Base-by-base conservation (phyloP, 2,113 vertebrate genomes). In the Megaceryle maxima region DNA sequence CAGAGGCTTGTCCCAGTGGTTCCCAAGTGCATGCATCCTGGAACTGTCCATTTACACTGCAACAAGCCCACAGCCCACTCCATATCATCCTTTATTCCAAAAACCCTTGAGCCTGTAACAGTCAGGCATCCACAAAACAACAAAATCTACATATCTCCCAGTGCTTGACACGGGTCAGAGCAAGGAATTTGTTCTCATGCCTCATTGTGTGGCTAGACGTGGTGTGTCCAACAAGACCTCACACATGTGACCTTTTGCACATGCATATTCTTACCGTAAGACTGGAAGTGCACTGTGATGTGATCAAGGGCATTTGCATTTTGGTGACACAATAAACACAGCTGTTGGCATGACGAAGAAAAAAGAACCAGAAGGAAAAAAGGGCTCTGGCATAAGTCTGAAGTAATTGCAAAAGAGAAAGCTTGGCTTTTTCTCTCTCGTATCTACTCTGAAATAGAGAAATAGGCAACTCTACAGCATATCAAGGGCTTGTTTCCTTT, bases 111-210 rank as follows among this genome's bases (percentile, higher is more conserved):
- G 14, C 11, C 31, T 67, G 1, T 37, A 50, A 25, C 16, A 83
- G n/a, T 24, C 7, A 21, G 5, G 6, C 21, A 74, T 60, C n/a
- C 17, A 33, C n/a, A 39, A 79, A 92, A 64, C 4, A 89, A n/a
- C 11, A 90, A 35, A 44, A 37, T 41, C 6, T 6, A 59, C 9
- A 3, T 55, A 22, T 55, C 51, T 79, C 48, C 39, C 57, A 60
- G 24, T 0, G 1, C 43, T 56, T 4, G 0, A 11, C 26, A 39
- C 8, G 46, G 19, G 7, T 50, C 33, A 86, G 56, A 70, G 59
- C 69, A 21, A n/a, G 29, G 13, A 75, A 64, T 62, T 73, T 64
- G 5, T 17, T 91, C 56, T 48, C 16, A 8, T 12, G 15, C 21
- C 28, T 39, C 62, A 24, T 43, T 31, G 9, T 10, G 9, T 13